phyloP scores from a whole-genome alignment of 1,140 invertebrate genomes.

The Drosophila bipectinata region DNA sequence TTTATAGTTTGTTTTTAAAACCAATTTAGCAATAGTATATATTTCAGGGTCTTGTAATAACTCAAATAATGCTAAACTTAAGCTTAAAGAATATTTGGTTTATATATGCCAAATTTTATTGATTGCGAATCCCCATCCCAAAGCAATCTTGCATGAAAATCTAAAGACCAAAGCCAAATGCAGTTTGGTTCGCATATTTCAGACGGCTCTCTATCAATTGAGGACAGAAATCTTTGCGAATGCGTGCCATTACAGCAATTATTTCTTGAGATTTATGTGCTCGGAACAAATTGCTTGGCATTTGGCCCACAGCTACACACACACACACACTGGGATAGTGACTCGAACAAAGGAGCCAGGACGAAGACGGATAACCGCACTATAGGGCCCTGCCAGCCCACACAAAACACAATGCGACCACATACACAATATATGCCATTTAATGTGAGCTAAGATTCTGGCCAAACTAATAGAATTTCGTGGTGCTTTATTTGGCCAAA shows the following conservation, averaged over 20 bases:
- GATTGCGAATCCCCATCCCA: constrained; percentile 54
- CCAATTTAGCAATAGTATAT: background rate
- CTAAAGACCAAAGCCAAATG: constrained; percentile 52
- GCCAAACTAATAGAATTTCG: constrained; percentile 32
- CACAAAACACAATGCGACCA: constrained; percentile 18
- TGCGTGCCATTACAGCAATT: constrained; percentile 50
- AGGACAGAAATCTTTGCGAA: constrained; percentile 46
- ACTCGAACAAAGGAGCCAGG: constrained; percentile 24
- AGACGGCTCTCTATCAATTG: constrained; percentile 44
- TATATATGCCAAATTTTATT: constrained; percentile 59
- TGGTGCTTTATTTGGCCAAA: constrained; percentile 11
- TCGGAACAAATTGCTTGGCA: constrained; percentile 69
- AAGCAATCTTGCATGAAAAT: constrained; percentile 61
- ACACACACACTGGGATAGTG: background rate
- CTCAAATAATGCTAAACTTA: background rate
- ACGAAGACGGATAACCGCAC: constrained; percentile 50
- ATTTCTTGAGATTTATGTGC: constrained; percentile 66
- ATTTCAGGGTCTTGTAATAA: background rate
- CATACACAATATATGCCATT: constrained; percentile 12
- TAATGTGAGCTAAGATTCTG: constrained; percentile 19
- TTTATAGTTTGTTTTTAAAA: too few species aligned
- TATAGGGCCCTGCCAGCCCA: constrained; percentile 28
- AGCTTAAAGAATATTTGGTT: background rate
- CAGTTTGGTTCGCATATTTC: constrained; percentile 66
- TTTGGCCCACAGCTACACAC: constrained; percentile 32